These are phyloP conservation scores for Agonopterix subpropinquella DNA, from an alignment of 2,888 invertebrate genomes.

Conservation along the genomic window DNA sequence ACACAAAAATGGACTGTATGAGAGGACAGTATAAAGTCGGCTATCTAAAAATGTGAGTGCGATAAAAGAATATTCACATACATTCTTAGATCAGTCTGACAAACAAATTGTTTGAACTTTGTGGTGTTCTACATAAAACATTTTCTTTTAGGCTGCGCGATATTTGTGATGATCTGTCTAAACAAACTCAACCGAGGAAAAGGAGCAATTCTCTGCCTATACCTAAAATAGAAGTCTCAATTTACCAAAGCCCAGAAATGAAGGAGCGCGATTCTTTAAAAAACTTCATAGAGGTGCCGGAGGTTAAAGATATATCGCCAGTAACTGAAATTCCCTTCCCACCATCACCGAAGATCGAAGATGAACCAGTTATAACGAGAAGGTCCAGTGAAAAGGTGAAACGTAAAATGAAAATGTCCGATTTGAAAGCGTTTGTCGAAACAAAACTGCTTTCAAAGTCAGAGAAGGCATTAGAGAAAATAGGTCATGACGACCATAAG, in stretches of 20 bases:
- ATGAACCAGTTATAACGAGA: slow-evolving; percentile 62
- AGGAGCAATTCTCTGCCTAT: slow-evolving; percentile 95
- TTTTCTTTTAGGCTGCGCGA: slow-evolving; percentile 81
- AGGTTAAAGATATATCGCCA: slow-evolving; percentile 80
- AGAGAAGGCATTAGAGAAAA: slow-evolving; percentile 92
- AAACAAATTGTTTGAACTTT: no score
- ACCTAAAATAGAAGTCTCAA: slow-evolving; percentile 92
- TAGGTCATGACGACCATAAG: slow-evolving; percentile 86
- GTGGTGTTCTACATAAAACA: not conserved
- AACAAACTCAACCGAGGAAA: slow-evolving; percentile 86
- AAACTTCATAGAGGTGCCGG: slow-evolving; percentile 87
- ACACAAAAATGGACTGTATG: no score
- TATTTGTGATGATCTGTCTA: slow-evolving; percentile 88
- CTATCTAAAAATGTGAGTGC: no score
- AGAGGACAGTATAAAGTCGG: no score
- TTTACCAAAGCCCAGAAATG: slow-evolving; percentile 85
- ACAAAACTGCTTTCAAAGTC: slow-evolving; percentile 93
- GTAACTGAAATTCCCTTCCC: slow-evolving; percentile 72
- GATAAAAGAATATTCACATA: no score
- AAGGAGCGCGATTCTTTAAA: slow-evolving; percentile 80
- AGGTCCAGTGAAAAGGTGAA: slow-evolving; percentile 89
- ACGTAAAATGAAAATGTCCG: slow-evolving; percentile 93
- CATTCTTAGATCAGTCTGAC: no score
- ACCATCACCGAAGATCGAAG: slow-evolving; percentile 37
- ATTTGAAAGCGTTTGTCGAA: slow-evolving; percentile 93